Evolutionary conservation across 1,140 invertebrate species (phyloP), one percentile per base, ranked within the genome.

Genomic region (Heliconius nattereri): DNA sequence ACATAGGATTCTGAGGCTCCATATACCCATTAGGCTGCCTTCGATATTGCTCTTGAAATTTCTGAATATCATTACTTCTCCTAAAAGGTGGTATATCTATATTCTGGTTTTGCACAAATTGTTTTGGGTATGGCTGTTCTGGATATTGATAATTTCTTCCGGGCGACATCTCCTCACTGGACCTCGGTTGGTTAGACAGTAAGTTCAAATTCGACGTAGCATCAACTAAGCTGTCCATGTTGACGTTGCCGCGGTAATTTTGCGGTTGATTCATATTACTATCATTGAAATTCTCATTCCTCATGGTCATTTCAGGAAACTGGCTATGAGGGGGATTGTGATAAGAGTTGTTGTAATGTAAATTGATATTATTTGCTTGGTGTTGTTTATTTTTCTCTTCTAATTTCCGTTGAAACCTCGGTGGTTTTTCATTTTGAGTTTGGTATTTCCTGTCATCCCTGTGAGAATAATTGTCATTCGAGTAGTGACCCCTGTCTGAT

Each of bases 371-470:
- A 74, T 78, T 89, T 23, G 74, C 80, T 82, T 89, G 89, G 45
- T 90, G 89, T 19, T 94, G 91, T 83, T 94, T 95, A 77, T 94
- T 92, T 78, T 91, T 93, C 71, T 94, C 92, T 73, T 95, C 94
- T 72, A 95, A 86, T 82, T 95, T 95, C 57, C 86, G 90, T 81
- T 95, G 94, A 87, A 95, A 95, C 75, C 94, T 84, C 57, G 93
- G 95, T 74, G 94, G 95, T 86, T 94, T 94, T 84, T 94, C 91
- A 81, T 89, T 91, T 78, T 92, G 90, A 9, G 87, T 86, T 80
- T 91, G 91, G 76, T 94, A 94, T 83, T 94, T 94, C 52, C 93
- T 86, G 9, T 94, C 93, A 6, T 94, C 93, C 80, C 93, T 87
- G 40, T 94, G 88, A 26, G 88, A 84, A 32, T 87, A 85, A 79